Base-by-base conservation (phyloP, 2,113 vertebrate genomes). In the Benitochromis conjunctus region DNA sequence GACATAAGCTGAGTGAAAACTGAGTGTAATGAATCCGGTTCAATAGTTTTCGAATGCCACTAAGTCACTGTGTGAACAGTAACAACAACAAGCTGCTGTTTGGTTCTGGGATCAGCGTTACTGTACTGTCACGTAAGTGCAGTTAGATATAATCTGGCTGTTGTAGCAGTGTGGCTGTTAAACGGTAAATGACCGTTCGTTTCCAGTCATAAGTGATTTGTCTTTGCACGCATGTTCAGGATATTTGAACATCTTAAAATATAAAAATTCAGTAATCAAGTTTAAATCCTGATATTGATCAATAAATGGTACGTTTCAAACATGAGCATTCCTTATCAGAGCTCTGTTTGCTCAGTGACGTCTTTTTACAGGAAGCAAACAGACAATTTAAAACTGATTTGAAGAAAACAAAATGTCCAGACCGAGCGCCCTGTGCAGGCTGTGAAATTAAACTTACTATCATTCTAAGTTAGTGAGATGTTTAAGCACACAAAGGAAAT, bases 241-340 rank as follows among this genome's bases (percentile, higher is more conserved):
- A 26, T 16, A 0, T 69, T 0, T 69, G 7, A 69, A 64, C 60
- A 64, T 7, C 60, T 0, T 38, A 46, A 71, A 46, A 46, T 16
- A 0, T 71, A 26, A 71, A n/a, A 24, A 3, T 0, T 16, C 8
- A 26, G 7, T 71, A 43, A 71, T 10, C n/a, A 46, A 24, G 43
- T 21, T 3, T 71, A 24, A 26, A 13, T 71, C 12, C 13, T 43
- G n/a, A 34, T 48, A 48, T 29, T 5, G 13, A 31, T 29, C 26
- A 58, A 7, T 0, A 66, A 0, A 66, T 1, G 0, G 18, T 7
- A n/a, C 38, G 60, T 0, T 13, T 69, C 38, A 43, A 43, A 69
- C 5, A 46, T 69, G 21, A 9, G 41, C 36, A 43, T 69, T 69
- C 11, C 0, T 38, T 13, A 26, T 26, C 26, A 26, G 26, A 26